Base-by-base conservation (phyloP, 2,797 vertebrate genomes). In the Podarcis siculus region DNA sequence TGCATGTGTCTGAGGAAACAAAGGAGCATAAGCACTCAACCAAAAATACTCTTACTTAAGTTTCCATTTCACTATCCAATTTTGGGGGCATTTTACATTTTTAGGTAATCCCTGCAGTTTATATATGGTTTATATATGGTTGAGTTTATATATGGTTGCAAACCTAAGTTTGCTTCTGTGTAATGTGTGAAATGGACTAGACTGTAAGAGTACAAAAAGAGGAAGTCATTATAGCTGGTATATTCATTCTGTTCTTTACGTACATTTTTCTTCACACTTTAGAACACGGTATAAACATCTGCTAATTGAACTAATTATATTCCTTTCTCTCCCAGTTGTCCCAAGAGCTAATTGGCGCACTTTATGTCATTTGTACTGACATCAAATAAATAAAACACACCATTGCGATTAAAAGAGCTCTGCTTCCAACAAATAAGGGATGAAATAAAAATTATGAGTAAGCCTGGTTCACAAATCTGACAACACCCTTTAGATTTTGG, bases 291-390 rank as follows among this genome's bases (percentile, higher is more conserved):
- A 19, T 92, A 95, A 95, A 93, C 92, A 94, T 94, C 94, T 95
- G 93, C 92, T 95, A 96, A 95, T 92, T 89, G 88, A 89, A 92
- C 90, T 95, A 91, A 95, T 95, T 94, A 95, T 90, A 93, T 94
- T 95, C 89, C 90, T 91, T 92, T 73, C 90, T 92, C 79, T 86
- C 87, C 89, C 90, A 86, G 88, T 94, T 94, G 89, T 92, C 87
- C 94, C 79, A 58, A 85, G 72, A 94, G 92, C 92, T 94, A 96
- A 69, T 72, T 95, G 93, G 92, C 94, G 92, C 64, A 12, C 19
- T 85, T 35, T 92, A 89, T 86, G 85, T 49, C 75, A 87, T 89
- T 94, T 94, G 58, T 82, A 93, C 94, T 95, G 95, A 80, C 91
- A 94, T 94, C 86, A 95, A 94, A 92, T 77, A 79, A 80, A 90